Conservation (phyloP, 2,113 vertebrate genomes). For the Notothenia coriiceps region DNA sequence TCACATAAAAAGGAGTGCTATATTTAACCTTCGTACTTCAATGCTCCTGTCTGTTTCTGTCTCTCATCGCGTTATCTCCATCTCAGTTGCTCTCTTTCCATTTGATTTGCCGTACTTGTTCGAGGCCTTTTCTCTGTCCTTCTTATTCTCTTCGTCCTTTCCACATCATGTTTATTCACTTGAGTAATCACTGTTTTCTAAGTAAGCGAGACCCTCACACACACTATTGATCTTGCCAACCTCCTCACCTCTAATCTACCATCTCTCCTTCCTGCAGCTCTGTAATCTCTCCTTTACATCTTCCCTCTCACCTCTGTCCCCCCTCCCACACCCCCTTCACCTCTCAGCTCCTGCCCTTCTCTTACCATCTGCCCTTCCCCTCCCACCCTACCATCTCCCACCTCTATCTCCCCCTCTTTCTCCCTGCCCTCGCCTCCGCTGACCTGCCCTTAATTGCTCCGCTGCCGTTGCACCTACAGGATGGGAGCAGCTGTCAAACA, state of each 20-base stretch:
- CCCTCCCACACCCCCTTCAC: constrained; percentile 2
- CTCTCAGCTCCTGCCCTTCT: constrained; percentile 8
- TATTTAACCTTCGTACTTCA: background rate
- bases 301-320: constrained; percentile 20
- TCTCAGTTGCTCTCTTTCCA: constrained; percentile 1
- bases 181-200: constrained; percentile 53
- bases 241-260: background rate
- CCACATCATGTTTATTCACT: constrained; percentile 55
- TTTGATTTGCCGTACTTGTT: constrained; percentile 11
- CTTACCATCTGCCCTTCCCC: constrained; percentile 17
- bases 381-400: constrained; percentile 11
- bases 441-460: constrained; percentile 55
- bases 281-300: constrained; percentile 9
- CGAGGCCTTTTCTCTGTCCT: constrained; percentile 27
- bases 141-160: constrained; percentile 4
- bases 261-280: background rate
- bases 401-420: constrained; percentile 32
- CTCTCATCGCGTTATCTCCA: background rate
- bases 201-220: constrained; percentile 65
- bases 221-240: constrained; percentile 40
- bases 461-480: constrained; percentile 52
- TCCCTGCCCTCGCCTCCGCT: constrained; percentile 3
- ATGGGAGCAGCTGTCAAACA: constrained; percentile 67
- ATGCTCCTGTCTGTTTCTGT: background rate
- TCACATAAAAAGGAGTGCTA: background rate